Base-by-base conservation (phyloP, 2,797 vertebrate genomes). In the Sebastes alutus region DNA sequence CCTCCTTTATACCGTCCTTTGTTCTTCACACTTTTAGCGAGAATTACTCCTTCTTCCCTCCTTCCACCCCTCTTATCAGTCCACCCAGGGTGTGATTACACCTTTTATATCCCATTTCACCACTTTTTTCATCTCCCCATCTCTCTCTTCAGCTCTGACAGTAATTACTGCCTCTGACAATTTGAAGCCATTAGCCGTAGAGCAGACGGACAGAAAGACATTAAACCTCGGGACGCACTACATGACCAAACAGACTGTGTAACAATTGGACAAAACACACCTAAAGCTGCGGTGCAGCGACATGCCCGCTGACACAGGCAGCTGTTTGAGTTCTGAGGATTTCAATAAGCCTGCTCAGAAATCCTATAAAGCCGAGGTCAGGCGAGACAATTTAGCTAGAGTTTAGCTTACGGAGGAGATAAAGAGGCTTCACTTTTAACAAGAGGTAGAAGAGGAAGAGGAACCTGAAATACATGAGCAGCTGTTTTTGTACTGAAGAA, bases 81-180 rank as follows among this genome's bases (percentile, higher is more conserved):
- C 30, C 20, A 68, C 59, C 29, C 18, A 63, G 7, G 23, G 5
- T 77, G 14, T 62, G 62, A 78, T 75, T 79, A 63, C 56, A 60
- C 55, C 9, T 69, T 77, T 70, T 65, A 69, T 79, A 20, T 64
- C 30, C 60, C 10, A 46, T 66, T 74, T 86, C 7, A 59, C 23
- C 42, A 56, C 25, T 73, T 75, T 70, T 64, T 77, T 74, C 52
- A 33, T 70, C n/a, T 29, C 32, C 18, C 64, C 12, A 14, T 70
- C 20, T 33, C 54, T 42, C 49, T 76, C 60, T 67, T 76, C 32
- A 79, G 65, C 38, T 38, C 38, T 63, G 55, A 66, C 67, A 62
- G 63, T 83, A 87, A 89, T 80, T 80, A 74, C 42, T 61, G 66
- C 72, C 25, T 74, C 67, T 42, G 76, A 82, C 70, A 74, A 54